These are phyloP conservation scores for Stigmatopora nigra DNA, from an alignment of 2,113 vertebrate genomes.

Conservation along the genomic window DNA sequence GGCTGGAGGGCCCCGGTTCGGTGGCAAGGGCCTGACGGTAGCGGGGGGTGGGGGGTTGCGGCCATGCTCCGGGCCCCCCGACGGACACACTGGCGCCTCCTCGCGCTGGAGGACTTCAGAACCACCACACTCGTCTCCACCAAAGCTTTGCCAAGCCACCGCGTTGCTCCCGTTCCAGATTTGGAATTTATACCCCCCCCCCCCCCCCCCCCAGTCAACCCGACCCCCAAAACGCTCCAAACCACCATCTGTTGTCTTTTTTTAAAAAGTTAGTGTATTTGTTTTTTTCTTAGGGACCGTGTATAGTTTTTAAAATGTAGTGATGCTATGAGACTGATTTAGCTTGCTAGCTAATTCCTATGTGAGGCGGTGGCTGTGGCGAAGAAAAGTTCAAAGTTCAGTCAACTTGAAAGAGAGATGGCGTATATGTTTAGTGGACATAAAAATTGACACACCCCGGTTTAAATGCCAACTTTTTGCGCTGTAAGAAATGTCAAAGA, in stretches of 20 bases:
- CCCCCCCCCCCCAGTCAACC: conserved; percentile 1
- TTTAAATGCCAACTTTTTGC: neutral
- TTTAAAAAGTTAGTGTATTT: conserved; percentile 48
- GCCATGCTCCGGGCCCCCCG: conserved; percentile 75
- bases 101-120: conserved; percentile 83
- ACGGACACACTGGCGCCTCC: conserved; percentile 83
- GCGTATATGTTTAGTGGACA: neutral
- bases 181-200: too few relatives aligned
- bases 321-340: neutral
- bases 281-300: conserved; percentile 11
- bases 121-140: conserved; percentile 82
- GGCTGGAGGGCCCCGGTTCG: conserved; percentile 60
- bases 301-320: neutral
- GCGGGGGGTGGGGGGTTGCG: conserved; percentile 65
- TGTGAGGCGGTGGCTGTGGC: neutral
- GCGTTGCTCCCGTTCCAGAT: conserved; percentile 58
- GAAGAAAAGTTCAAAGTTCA: neutral
- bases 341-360: neutral
- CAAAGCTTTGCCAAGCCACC: conserved; percentile 71
- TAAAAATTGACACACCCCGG: neutral
- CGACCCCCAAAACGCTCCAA: conserved; percentile 17
- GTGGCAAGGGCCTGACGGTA: conserved; percentile 59
- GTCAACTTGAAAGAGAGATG: neutral
- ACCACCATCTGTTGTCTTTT: conserved; percentile 34
- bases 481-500: neutral